phyloP scores from a whole-genome alignment of 2,797 vertebrate genomes.

The Anguilla obscura region DNA sequence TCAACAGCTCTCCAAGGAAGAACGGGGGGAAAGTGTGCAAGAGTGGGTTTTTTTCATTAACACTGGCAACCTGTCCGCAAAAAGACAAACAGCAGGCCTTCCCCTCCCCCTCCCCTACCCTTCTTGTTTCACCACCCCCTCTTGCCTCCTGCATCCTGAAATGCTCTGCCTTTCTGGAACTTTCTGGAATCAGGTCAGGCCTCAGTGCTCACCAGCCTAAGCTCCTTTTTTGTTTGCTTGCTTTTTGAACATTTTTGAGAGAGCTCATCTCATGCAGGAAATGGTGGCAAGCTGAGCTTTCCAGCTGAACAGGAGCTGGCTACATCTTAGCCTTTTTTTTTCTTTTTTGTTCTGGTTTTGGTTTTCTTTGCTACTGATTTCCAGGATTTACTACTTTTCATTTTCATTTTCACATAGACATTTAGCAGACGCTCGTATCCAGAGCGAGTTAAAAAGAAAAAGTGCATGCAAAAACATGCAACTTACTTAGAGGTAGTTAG shows the following conservation, averaged over 20 bases:
- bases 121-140: neutral
- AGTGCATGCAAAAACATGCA: neutral
- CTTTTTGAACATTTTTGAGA: neutral
- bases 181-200: neutral
- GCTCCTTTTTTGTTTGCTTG: neutral
- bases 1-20: neutral
- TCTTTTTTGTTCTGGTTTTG: neutral
- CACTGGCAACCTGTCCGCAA: neutral
- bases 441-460: too few relatives aligned
- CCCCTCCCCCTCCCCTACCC: neutral
- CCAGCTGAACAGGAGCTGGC: neutral
- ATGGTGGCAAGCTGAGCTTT: neutral
- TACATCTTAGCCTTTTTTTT: neutral
- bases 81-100: neutral
- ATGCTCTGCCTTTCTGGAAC: neutral
- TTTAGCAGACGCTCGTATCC: neutral
- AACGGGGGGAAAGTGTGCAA: neutral
- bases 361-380: neutral
- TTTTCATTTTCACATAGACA: neutral
- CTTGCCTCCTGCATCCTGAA: neutral
- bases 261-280: neutral
- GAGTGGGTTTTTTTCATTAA: neutral
- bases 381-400: neutral
- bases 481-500: too few relatives aligned
- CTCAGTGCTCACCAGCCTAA: neutral